Base-by-base conservation (phyloP, 1,140 invertebrate species). In the Danaus melanippus region DNA sequence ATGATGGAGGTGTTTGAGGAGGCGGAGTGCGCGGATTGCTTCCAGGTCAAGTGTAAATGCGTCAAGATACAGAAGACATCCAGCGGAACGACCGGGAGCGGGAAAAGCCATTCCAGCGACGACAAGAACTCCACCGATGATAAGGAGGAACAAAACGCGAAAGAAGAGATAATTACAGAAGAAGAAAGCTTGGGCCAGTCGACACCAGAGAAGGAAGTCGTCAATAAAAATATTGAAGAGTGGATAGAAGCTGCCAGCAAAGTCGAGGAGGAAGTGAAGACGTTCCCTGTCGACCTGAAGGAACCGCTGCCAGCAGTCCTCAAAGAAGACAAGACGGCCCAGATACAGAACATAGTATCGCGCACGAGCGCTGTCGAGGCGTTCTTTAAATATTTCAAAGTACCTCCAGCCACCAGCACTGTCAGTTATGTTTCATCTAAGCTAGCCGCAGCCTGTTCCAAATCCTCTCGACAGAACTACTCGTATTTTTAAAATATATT, bases 1-100 rank as follows among this genome's bases (percentile, higher is more conserved):
- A 57, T 71, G 58, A 15, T 71, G 17, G 69, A 74, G 10, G 46
- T 58, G n/a, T 58, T 50, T 21, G 66, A 62, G 17, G 42, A 65
- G 42, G 49, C 50, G 9, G 60, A 67, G 12, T 69, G 66, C 57
- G 11, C 48, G 9, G n/a, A 43, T 21, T 67, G 62, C 47, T 59
- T 56, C 10, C 55, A 57, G 8, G 49, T 67, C 0, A 59, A 61
- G 11, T 71, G 69, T 47, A 42, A 42, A 42, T 67, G 66, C 43
- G 11, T 8, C n/a, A 52, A 50, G 9, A 46, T 11, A 21, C 50
- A 32, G 45, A 42, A 32, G 6, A 44, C 43, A n/a, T 10, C 32
- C 48, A 48, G 51, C 42, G 42, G 17, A 21, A 12, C 12, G 21
- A 55, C 15, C 40, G 15, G 48, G 46, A 46, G 12, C 40, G 44